These are phyloP conservation scores for Scalopus aquaticus DNA, from an alignment of 2,113 vertebrate genomes.

Conservation along the genomic window DNA sequence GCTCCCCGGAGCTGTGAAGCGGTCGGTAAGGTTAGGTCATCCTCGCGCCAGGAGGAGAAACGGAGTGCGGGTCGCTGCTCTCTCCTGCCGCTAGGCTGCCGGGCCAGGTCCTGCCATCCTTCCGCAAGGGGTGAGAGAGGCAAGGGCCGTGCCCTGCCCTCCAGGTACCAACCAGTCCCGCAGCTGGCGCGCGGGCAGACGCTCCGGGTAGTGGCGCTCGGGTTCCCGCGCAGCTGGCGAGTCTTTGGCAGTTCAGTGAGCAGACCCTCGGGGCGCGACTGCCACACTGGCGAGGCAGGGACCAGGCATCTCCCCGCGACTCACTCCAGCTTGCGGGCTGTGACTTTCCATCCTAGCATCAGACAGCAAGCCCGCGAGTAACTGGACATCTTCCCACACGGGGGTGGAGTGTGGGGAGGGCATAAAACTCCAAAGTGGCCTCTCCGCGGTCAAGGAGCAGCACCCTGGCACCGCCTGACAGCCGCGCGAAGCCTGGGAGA, in stretches of 20 bases:
- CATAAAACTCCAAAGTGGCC: slow-evolving; percentile 17
- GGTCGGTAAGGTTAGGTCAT: neutral
- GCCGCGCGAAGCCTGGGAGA: neutral
- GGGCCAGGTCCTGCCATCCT: slow-evolving; percentile 21
- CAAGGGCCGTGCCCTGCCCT: neutral
- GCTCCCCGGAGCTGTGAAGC: neutral
- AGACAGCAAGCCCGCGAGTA: neutral
- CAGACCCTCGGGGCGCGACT: neutral
- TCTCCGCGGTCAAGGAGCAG: neutral
- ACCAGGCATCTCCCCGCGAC: neutral
- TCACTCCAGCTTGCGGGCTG: slow-evolving; percentile 4
- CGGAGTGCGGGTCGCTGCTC: neutral
- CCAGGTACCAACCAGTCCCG: neutral
- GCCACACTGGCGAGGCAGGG: neutral
- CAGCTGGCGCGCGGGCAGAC: neutral
- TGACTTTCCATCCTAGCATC: slow-evolving; percentile 43
- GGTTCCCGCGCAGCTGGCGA: neutral
- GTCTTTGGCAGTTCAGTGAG: neutral
- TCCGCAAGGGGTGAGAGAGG: neutral
- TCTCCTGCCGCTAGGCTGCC: neutral
- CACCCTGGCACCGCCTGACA: neutral
- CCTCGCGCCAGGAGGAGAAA: neutral
- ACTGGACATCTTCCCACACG: slow-evolving; percentile 7
- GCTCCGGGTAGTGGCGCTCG: neutral
- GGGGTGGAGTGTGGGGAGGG: neutral